Base-by-base conservation (phyloP, 1,140 invertebrate genomes). In the Leguminivora glycinivorella region DNA sequence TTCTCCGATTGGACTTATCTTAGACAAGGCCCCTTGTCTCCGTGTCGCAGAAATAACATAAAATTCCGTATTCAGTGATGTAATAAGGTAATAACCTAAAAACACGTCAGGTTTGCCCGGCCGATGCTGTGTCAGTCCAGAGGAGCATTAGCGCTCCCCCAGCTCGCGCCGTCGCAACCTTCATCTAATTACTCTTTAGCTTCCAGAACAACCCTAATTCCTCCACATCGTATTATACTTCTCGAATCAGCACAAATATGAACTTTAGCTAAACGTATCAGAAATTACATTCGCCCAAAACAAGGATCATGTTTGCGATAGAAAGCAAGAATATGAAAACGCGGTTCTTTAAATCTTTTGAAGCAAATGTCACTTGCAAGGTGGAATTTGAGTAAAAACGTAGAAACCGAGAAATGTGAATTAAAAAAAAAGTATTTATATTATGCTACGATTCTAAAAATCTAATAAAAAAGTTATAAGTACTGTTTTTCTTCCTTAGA, bases 11-110 rank as follows among this genome's bases (percentile, higher is more conserved):
- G n/a, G n/a, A n/a, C n/a, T n/a, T n/a, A n/a, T n/a, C n/a, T n/a
- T n/a, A n/a, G n/a, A n/a, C n/a, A n/a, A n/a, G n/a, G n/a, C n/a
- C n/a, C n/a, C n/a, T n/a, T n/a, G n/a, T n/a, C n/a, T n/a, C n/a
- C n/a, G n/a, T n/a, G n/a, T n/a, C n/a, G n/a, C n/a, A n/a, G n/a
- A 52, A 52, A 52, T 52, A 22, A n/a, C 22, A 52, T 9, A 22
- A 22, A 52, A 40, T 38, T 38, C 2, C 17, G 7, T 52, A 52
- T 52, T 22, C 47, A 22, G 47, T 52, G n/a, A 52, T n/a, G 17
- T 52, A 52, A 52, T 52, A 52, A 52, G 6, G 17, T 52, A 52
- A 52, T 52, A 52, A 52, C 7, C 47, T 22, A 22, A 52, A 52
- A 52, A 22, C 47, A 52, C 22, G 47, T 17, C 47, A 22, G 47